Base-by-base conservation (phyloP, 2,797 vertebrate genomes). In the Tauraco hartlaubi region DNA sequence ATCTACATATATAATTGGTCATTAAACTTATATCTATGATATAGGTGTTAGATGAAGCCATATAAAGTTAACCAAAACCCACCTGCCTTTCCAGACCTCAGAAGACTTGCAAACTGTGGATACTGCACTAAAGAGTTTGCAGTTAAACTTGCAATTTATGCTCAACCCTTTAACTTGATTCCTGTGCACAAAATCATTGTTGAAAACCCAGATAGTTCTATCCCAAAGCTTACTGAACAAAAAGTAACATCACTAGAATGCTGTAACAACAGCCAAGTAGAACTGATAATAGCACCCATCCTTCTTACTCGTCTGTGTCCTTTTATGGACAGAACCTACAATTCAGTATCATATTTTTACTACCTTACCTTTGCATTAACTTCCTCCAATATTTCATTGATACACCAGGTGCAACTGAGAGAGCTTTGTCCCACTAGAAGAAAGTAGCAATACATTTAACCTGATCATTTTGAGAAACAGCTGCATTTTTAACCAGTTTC, bases 311-410 rank as follows among this genome's bases (percentile, higher is more conserved):
- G 2, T 48, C 29, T 33, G 6, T 23, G 22, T 56, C 22, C 10
- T 85, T 55, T 71, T 51, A 41, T 2, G 9, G 29, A 55, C 39
- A 72, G 54, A 82, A 84, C 7, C 17, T 62, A 80, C 28, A 79
- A 62, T 31, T 41, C 7, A n/a, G 16, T 15, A 39, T 21, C 31
- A 2, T 10, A 66, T n/a, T 67, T 76, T 41, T 18, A 68, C 7
- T 19, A 64, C 46, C 79, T 97, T 98, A 99, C 99, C 99, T 99
- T 97, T 99, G 99, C 99, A 99, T 99, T 85, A 99, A 97, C 92
- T 99, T 99, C 97, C 98, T 99, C 99, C 99, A 99, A 85, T 99
- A 99, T 91, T 99, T 99, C 99, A 99, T 98, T 39, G 99, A 99
- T 52, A 99, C 99, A 48, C 99, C 99, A 31, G 99, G 99, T 8